Conservation (phyloP, 2,113 vertebrate species). For the Microtus oregoni region DNA sequence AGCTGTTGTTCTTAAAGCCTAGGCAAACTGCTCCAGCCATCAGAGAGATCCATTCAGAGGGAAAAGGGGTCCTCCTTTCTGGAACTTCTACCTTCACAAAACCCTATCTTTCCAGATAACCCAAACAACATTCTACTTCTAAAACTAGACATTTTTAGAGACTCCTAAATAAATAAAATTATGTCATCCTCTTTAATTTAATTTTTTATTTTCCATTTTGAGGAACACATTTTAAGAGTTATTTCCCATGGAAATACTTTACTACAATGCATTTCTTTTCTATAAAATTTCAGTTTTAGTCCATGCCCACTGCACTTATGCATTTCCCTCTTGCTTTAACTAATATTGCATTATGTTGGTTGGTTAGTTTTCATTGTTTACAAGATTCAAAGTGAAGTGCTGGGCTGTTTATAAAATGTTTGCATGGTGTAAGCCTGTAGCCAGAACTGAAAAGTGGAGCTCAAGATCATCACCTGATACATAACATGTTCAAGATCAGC, state of each 20-base stretch:
- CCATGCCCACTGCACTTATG: neutral
- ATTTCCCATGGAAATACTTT: neutral
- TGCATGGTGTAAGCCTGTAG: neutral
- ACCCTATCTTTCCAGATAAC: neutral
- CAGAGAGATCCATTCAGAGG: neutral
- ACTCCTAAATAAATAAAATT: neutral
- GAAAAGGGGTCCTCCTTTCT: neutral
- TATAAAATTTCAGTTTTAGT: neutral
- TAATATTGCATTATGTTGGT: neutral
- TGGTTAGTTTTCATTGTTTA: neutral
- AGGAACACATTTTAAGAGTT: neutral
- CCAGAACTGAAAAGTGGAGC: neutral
- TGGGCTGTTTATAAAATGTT: neutral
- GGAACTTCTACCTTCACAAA: neutral
- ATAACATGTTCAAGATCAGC: neutral
- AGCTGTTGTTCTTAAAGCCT: neutral
- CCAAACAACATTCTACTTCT: neutral
- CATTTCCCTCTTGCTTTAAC: neutral
- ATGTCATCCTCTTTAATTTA: neutral
- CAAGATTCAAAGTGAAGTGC: neutral
- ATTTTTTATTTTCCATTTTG: neutral
- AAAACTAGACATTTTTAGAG: neutral
- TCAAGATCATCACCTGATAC: neutral
- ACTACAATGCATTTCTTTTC: neutral
- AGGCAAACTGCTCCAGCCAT: neutral